Evolutionary conservation across 2,797 vertebrate genomes (phyloP).

Genomic region (Parauchenoglanis ngamensis): DNA sequence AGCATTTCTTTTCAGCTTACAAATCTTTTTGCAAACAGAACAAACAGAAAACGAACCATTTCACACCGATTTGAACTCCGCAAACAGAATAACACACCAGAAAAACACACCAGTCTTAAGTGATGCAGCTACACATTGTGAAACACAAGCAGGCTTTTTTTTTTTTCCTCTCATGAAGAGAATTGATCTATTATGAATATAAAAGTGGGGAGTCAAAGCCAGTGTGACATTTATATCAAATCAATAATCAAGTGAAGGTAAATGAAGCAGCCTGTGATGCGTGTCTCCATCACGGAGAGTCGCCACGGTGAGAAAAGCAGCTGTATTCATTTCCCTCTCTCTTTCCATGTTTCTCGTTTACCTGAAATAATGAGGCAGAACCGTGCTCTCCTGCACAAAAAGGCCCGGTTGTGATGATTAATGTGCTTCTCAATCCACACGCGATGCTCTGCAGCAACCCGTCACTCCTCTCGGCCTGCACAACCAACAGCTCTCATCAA

Average conservation of each 20-base stretch:
- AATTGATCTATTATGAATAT: background rate
- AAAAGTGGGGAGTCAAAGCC: background rate
- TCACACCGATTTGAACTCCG: background rate
- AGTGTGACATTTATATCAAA: slow-evolving; percentile 15
- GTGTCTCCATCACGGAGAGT: background rate
- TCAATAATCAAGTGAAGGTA: slow-evolving; percentile 18
- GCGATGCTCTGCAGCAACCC: background rate
- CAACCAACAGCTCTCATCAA: slow-evolving; percentile 45
- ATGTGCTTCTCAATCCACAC: background rate
- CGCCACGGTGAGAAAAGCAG: background rate
- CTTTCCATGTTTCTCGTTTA: slow-evolving; percentile 22
- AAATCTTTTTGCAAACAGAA: background rate
- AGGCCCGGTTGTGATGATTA: background rate
- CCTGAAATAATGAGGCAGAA: slow-evolving; percentile 28
- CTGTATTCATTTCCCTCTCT: background rate
- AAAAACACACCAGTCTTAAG: background rate
- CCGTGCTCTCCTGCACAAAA: slow-evolving; percentile 2
- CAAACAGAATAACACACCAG: background rate
- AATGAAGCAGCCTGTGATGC: slow-evolving; percentile 15
- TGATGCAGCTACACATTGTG: background rate
- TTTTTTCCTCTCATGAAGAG: too few species aligned
- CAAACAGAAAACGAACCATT: background rate
- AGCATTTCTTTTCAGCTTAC: background rate
- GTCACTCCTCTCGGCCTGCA: slow-evolving; percentile 20
- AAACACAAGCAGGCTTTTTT: background rate